Percentiles rank a stretch among this genome's conserved stretches.
phyloP scores from a whole-genome alignment of 1,140 invertebrate species.

The Plutomurus gul region DNA sequence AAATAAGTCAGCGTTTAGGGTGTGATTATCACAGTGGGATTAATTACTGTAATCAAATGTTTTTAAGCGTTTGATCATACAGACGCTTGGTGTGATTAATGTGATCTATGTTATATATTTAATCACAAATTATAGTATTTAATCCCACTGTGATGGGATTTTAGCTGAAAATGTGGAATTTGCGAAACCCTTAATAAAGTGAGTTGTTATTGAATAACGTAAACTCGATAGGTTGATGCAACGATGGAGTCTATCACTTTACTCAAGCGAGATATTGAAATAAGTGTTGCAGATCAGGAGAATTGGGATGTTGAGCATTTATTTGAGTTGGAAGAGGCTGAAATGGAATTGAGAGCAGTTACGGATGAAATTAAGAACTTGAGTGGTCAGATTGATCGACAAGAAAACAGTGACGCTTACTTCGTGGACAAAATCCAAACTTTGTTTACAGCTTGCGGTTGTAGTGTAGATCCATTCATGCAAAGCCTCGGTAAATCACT shows the following conservation, averaged over 20 bases:
- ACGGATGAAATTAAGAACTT: neutral
- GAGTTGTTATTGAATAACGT: too few species aligned
- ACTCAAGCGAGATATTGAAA: neutral
- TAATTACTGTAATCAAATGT: too few species aligned
- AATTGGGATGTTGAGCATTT: neutral
- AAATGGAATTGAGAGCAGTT: neutral
- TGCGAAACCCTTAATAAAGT: too few species aligned
- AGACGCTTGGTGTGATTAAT: too few species aligned
- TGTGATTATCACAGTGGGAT: too few species aligned
- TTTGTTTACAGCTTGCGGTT: neutral
- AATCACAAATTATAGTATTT: too few species aligned
- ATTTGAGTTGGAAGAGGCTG: neutral
- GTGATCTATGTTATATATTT: too few species aligned
- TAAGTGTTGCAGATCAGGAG: neutral
- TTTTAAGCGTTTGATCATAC: too few species aligned
- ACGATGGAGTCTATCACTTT: neutral
- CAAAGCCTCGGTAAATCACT: neutral
- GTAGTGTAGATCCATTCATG: neutral
- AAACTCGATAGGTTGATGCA: neutral
- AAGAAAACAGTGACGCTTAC: neutral
- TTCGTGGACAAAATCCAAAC: neutral
- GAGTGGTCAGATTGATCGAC: neutral
- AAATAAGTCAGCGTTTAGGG: neutral
- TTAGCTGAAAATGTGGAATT: too few species aligned
- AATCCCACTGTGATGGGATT: too few species aligned